phyloP scores from a whole-genome alignment of 2,797 vertebrate species.

The Gymnoscopelus braueri region DNA sequence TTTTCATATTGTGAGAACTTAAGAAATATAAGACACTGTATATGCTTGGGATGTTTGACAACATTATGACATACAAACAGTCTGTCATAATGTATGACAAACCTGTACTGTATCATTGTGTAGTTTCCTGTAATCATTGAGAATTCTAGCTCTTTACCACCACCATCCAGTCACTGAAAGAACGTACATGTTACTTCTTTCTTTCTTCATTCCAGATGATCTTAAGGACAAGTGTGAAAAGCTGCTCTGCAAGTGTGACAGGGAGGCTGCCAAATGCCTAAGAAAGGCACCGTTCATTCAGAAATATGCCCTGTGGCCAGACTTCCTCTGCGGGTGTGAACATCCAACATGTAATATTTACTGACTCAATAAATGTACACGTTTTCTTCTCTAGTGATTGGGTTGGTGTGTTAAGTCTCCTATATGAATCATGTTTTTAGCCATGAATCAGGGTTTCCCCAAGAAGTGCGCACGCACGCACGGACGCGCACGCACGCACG shows the following conservation, averaged over 20 bases:
- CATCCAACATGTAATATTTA: slow-evolving; percentile 85
- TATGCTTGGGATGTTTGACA: not conserved
- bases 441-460: not conserved
- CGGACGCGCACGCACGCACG: too few species aligned
- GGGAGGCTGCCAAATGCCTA: slow-evolving; percentile 86
- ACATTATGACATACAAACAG: slow-evolving; percentile 1
- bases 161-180: not conserved
- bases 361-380: slow-evolving; percentile 37
- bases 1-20: not conserved
- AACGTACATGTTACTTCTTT: not conserved
- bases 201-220: slow-evolving; percentile 81
- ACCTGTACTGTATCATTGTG: not conserved
- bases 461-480: not conserved
- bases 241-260: slow-evolving; percentile 90
- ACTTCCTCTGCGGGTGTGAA: slow-evolving; percentile 80
- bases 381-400: not conserved
- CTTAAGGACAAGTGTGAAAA: slow-evolving; percentile 86
- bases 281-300: slow-evolving; percentile 81
- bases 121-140: not conserved
- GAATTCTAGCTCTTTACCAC: slow-evolving; percentile 6
- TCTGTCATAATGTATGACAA: too few species aligned
- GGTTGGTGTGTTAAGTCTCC: slow-evolving; percentile 17
- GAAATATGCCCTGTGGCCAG: slow-evolving; percentile 85
- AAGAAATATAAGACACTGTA: not conserved
- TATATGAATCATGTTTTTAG: slow-evolving; percentile 23